Evolutionary conservation across 2,113 vertebrate genomes (phyloP).

Genomic region (Pelecanoides urinatrix): DNA sequence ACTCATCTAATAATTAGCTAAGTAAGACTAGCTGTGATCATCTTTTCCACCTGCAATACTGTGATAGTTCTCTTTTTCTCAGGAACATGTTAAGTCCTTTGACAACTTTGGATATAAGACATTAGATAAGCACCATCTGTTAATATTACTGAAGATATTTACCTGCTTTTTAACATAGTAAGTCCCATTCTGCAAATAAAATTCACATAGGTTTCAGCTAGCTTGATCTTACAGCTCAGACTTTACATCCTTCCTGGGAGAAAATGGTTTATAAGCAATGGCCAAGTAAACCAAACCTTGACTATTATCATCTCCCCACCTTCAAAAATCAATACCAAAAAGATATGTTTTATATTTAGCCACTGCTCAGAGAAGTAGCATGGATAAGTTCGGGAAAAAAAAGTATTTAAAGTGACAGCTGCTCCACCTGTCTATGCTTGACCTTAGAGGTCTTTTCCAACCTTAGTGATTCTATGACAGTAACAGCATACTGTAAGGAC

Average conservation of each 20-base stretch:
- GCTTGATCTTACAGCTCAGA: neutral
- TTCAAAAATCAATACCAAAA: neutral
- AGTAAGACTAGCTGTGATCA: neutral
- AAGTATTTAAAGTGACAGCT: neutral
- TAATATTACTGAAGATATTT: neutral
- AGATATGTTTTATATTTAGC: neutral
- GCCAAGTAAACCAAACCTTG: neutral
- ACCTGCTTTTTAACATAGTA: neutral
- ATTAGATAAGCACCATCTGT: neutral
- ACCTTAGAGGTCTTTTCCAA: too few species aligned
- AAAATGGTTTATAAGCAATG: neutral
- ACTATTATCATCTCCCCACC: neutral
- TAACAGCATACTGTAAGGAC: neutral
- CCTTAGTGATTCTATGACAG: too few species aligned
- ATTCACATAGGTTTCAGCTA: neutral
- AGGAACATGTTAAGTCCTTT: neutral
- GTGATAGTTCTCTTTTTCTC: neutral
- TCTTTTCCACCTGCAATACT: neutral
- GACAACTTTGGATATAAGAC: neutral
- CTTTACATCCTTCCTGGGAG: neutral
- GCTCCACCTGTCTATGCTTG: neutral
- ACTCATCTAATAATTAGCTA: neutral
- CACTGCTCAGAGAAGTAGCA: neutral
- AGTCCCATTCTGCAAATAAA: neutral
- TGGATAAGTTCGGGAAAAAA: neutral